Evolutionary conservation across 2,797 vertebrate genomes (phyloP), one percentile per base, ranked within the genome.

Genomic region (Bryconaethiops microstoma): DNA sequence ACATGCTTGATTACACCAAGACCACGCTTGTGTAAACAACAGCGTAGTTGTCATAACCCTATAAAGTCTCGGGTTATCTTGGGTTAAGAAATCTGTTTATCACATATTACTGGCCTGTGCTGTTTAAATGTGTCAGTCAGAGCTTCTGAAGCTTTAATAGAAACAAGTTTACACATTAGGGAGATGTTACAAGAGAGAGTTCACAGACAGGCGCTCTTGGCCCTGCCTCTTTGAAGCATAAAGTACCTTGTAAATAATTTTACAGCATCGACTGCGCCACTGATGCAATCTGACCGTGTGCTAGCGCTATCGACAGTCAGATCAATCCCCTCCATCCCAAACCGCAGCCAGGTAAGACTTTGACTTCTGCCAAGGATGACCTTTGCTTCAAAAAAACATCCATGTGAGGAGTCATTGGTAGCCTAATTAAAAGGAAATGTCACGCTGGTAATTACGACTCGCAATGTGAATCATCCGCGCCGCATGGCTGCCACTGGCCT

Each of bases 341-440:
- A 89, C 78, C 77, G 84, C 83, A 69, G 25, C 77, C 45, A 80
- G 79, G 82, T 67, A 74, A 83, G 85, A 81, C 88, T 91, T 88
- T 91, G 89, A 91, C 90, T 92, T 88, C 85, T 90, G 87, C 88
- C 80, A 89, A 88, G 88, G 90, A 90, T 93, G 91, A 94, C 94
- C 94, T 94, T 95, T 94, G 92, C 88, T 89, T 90, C 89, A 87
- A 90, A 93, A 90, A 87, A 90, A 92, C 89, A 83, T 78, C 68
- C 48, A 48, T 72, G 62, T 35, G n/a, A 91, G 90, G 87, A 93
- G 88, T 92, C 90, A 84, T 89, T 90, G 89, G 88, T 94, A 93
- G 93, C 91, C 91, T 92, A 93, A 94, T 94, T 94, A 94, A 93
- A 93, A 91, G 88, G 87, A 94, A 95, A 94, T 95, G 93, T 94